Evolutionary conservation across 2,797 vertebrate species (phyloP), one percentile per base, ranked within the genome.

Genomic region (Argyrosomus regius): DNA sequence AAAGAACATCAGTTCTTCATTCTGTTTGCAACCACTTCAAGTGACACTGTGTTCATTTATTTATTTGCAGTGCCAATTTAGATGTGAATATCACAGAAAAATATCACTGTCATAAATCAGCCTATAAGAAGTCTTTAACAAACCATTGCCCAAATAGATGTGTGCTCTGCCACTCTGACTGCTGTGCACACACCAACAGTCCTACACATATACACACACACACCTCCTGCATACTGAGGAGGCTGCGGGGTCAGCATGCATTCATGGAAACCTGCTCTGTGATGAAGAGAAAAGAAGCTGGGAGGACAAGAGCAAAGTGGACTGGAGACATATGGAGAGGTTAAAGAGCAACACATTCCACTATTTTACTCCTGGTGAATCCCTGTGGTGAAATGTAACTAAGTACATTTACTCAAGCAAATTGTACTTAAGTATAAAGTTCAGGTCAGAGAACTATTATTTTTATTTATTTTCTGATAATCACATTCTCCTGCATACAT

Each of bases 181-280:
- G 18, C 53, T 11, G 53, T 31, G 24, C 43, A 74, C 62, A 84
- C 56, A 73, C 56, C 16, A 22, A 31, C 49, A n/a, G 50, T 45
- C 31, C n/a, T 9, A 60, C 57, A 48, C 39, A 39, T 71, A 57
- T n/a, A 84, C 77, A 72, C 57, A 56, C 45, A 61, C 31, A 83
- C 50, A 54, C 53, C 53, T 68, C 58, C 70, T 70, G 65, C 80
- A 80, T 81, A 72, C 81, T 86, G 78, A 71, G 56, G 64, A 90
- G 78, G 74, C 72, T 77, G 68, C n/a, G 1, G 65, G 89, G 87
- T 91, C 92, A 91, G 81, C 75, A 83, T 88, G 88, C 82, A 90
- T 89, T 91, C 81, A 86, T 75, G 66, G 62, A 53, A 79, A 67
- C 63, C 62, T 63, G 66, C 72, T 89, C 71, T 81, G 75, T 80